Conservation (phyloP, 1,140 invertebrate species). For the Meloidogyne floridensis region DNA sequence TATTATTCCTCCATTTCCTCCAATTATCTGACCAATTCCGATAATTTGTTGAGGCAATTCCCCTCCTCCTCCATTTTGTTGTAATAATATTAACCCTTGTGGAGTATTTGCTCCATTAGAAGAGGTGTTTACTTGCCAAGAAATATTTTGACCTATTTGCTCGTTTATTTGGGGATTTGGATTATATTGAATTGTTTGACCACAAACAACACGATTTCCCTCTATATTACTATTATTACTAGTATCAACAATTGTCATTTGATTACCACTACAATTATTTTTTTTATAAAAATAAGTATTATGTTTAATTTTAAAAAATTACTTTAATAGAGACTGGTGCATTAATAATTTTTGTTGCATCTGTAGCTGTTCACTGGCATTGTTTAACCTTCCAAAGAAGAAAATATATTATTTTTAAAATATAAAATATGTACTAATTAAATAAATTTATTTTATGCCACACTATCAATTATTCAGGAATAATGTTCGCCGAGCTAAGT, state of each 20-base stretch:
- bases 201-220: not conserved
- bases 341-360: conserved; percentile 30
- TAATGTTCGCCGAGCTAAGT: too few species aligned
- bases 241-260: not conserved
- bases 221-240: conserved; percentile 12
- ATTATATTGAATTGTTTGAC: conserved; percentile 6
- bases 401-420: conserved; percentile 8
- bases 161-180: not conserved
- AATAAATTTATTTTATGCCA: too few species aligned
- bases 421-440: not conserved
- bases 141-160: not conserved
- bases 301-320: not conserved
- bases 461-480: too few species aligned
- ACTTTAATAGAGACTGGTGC: conserved; percentile 25
- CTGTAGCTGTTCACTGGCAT: conserved; percentile 27
- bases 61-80: conserved; percentile 6
- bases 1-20: conserved; percentile 23
- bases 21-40: not conserved
- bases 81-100: not conserved
- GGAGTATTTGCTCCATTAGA: not conserved
- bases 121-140: not conserved
- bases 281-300: not conserved
- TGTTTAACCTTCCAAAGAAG: conserved; percentile 29
- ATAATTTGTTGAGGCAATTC: not conserved
- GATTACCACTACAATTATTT: conserved; percentile 1